phyloP scores from a whole-genome alignment of 2,797 vertebrate genomes.

The Decapterus maruadsi region DNA sequence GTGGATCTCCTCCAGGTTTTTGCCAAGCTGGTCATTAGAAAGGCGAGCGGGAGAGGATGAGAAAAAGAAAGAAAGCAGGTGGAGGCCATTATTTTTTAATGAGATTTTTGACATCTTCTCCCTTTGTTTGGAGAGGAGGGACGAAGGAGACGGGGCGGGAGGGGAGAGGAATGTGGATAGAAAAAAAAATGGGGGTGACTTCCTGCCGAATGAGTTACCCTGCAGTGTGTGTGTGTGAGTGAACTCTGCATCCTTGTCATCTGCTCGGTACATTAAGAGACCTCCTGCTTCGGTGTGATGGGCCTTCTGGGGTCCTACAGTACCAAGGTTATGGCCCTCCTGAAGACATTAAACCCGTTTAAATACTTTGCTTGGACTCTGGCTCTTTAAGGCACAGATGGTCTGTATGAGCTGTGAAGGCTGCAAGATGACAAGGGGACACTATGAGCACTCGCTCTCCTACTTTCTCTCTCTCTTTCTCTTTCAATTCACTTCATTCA shows the following conservation, averaged over 20 bases:
- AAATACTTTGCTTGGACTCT: constrained; percentile 71
- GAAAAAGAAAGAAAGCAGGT: constrained; percentile 72
- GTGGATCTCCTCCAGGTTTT: constrained; percentile 56
- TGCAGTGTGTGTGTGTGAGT: constrained; percentile 35
- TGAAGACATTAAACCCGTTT: constrained; percentile 74
- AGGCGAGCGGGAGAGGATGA: constrained; percentile 67
- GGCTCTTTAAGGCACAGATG: constrained; percentile 81
- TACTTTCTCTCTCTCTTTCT: not conserved
- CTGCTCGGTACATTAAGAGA: constrained; percentile 80
- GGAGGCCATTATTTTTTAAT: constrained; percentile 84
- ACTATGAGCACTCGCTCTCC: constrained; percentile 20
- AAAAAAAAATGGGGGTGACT: constrained; percentile 63
- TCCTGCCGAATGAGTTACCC: constrained; percentile 80
- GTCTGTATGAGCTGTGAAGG: constrained; percentile 66
- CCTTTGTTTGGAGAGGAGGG: constrained; percentile 67
- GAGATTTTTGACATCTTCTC: constrained; percentile 80
- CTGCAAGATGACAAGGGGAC: constrained; percentile 71
- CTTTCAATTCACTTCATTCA: not conserved
- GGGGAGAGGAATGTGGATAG: constrained; percentile 31
- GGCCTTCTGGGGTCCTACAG: constrained; percentile 70
- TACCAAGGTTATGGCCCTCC: constrained; percentile 83
- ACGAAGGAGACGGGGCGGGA: constrained; percentile 47
- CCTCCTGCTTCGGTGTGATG: constrained; percentile 71
- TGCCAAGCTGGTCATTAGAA: constrained; percentile 73
- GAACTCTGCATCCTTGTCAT: constrained; percentile 83